Evolutionary conservation across 2,113 vertebrate genomes (phyloP).

Genomic region (Sciurus niger): DNA sequence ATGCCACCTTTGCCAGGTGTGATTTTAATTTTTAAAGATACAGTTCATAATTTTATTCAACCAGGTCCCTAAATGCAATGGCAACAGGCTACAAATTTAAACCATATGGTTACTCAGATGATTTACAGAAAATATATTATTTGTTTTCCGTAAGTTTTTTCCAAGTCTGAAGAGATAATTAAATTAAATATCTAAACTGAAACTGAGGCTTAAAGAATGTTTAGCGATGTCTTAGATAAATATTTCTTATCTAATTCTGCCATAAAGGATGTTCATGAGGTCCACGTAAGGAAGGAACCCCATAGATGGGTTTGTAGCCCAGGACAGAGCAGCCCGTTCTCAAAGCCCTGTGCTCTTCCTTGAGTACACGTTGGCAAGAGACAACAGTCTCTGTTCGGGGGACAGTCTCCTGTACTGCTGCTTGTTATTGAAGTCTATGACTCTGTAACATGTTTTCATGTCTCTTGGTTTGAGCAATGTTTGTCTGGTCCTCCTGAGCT

Average conservation of each 20-base stretch:
- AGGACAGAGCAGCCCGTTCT: rapidly evolving
- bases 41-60: conserved; percentile 2
- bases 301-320: neutral
- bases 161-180: neutral
- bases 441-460: neutral
- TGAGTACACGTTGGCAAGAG: neutral
- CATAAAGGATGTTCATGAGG: neutral
- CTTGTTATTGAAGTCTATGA: neutral
- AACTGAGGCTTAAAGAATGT: neutral
- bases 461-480: neutral
- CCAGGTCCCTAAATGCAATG: neutral
- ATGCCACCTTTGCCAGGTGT: neutral
- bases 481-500: neutral
- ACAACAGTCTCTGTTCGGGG: neutral
- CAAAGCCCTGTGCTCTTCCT: neutral
- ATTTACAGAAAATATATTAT: conserved; percentile 41
- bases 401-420: too few relatives aligned
- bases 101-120: neutral
- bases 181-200: neutral
- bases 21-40: conserved; percentile 46
- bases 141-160: conserved; percentile 38
- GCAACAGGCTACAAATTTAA: neutral
- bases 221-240: neutral
- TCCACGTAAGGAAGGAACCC: neutral
- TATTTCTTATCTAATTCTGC: neutral